Percentiles rank a stretch among this genome's conserved stretches.
Conservation (phyloP, 2,888 invertebrate species). For the Eudiplozoon nipponicum region DNA sequence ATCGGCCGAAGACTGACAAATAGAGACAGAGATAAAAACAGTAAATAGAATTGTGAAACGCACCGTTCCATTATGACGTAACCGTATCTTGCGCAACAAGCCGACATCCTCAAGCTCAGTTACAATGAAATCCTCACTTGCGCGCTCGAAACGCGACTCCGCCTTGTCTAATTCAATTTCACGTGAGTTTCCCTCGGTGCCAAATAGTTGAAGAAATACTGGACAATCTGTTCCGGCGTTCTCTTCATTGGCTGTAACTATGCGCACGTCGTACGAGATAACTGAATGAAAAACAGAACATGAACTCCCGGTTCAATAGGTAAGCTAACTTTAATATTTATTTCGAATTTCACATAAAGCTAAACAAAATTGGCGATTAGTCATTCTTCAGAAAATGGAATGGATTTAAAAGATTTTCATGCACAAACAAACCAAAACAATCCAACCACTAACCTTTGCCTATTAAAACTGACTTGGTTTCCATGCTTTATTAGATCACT, state of each 20-base stretch:
- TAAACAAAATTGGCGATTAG: too few species aligned
- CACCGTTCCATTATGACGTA: conserved; percentile 21
- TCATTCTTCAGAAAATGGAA: too few species aligned
- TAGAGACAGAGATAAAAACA: too few species aligned
- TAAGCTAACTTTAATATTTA: not conserved
- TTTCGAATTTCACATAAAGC: too few species aligned
- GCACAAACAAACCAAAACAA: too few species aligned
- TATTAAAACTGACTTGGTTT: too few species aligned
- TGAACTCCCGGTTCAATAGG: not conserved
- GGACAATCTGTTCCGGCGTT: conserved; percentile 24
- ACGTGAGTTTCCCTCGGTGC: conserved; percentile 21
- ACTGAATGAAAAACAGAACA: conserved; percentile 20
- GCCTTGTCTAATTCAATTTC: conserved; percentile 22
- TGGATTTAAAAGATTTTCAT: too few species aligned
- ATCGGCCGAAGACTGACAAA: too few species aligned
- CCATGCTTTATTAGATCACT: too few species aligned
- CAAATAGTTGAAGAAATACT: conserved; percentile 23
- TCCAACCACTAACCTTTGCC: too few species aligned
- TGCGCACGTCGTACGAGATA: conserved; percentile 24
- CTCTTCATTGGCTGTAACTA: conserved; percentile 23
- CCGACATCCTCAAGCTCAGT: conserved; percentile 25
- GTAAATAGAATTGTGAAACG: not conserved
- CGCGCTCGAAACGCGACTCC: conserved; percentile 25
- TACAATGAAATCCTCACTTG: conserved; percentile 22
- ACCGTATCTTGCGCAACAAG: conserved; percentile 23